Evolutionary conservation across 2,797 vertebrate genomes (phyloP).

Genomic region (Acropternis orthonyx): DNA sequence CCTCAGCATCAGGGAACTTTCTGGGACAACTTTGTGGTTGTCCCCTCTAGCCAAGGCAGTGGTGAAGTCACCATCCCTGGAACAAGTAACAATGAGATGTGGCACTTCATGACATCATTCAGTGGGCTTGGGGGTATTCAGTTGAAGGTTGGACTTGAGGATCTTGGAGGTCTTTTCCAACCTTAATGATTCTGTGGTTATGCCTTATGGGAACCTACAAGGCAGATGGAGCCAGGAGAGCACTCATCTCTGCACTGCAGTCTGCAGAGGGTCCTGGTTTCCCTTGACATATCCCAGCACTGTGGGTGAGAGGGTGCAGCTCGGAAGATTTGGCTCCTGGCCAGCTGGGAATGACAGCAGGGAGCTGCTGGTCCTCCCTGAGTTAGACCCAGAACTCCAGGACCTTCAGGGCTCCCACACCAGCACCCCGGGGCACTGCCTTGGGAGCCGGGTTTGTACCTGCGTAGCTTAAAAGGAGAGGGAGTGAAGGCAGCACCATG

Average conservation of each 20-base stretch:
- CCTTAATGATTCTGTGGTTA: background rate
- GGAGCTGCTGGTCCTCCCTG: background rate
- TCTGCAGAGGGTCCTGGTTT: background rate
- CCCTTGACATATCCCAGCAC: background rate
- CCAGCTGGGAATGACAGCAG: background rate
- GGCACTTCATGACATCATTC: background rate
- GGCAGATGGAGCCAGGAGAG: background rate
- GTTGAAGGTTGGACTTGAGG: background rate
- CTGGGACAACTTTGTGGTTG: background rate
- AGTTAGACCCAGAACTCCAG: background rate
- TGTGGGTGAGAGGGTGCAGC: background rate
- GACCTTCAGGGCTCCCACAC: background rate
- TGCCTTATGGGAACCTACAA: background rate
- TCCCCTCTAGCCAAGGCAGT: background rate
- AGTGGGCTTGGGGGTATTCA: accelerated
- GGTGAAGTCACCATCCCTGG: background rate
- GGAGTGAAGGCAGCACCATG: background rate
- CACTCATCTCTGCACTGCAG: background rate
- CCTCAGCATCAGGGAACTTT: background rate
- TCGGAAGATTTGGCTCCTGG: background rate
- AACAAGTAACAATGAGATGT: background rate
- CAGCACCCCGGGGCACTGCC: background rate
- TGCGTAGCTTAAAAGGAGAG: background rate
- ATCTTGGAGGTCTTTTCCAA: background rate
- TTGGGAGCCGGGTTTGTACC: no score